Evolutionary conservation across 2,113 vertebrate species (phyloP).

Genomic region (Phoxinus phoxinus): DNA sequence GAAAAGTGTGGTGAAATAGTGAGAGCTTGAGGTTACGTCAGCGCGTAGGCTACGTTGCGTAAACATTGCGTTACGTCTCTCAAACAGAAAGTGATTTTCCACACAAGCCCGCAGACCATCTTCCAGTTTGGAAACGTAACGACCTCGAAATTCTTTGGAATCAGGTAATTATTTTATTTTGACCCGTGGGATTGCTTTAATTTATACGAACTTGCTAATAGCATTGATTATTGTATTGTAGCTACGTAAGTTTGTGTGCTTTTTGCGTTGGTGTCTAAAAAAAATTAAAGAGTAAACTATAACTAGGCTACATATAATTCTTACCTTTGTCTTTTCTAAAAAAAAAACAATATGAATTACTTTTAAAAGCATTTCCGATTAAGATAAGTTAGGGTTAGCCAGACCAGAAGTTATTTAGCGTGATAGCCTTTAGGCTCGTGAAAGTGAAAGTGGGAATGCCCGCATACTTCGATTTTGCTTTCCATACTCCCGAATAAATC

Average conservation of each 20-base stretch:
- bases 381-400: too few relatives aligned
- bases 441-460: slow-evolving; percentile 25
- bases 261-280: neutral
- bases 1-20: neutral
- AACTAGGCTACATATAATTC: neutral
- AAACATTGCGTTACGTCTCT: neutral
- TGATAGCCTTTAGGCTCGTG: neutral
- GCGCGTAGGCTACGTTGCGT: neutral
- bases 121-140: neutral
- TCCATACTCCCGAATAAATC: slow-evolving; percentile 39
- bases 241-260: neutral
- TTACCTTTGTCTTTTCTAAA: neutral
- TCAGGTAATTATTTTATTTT: slow-evolving; percentile 16
- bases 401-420: neutral
- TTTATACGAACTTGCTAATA: neutral
- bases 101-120: too few relatives aligned
- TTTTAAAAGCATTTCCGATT: neutral
- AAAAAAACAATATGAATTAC: too few relatives aligned
- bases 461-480: slow-evolving; percentile 39
- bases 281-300: neutral
- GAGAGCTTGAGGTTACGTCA: neutral
- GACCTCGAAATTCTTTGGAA: neutral
- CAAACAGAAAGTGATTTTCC: slow-evolving; percentile 11
- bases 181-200: neutral
- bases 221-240: neutral